Percentiles rank a stretch among this genome's conserved stretches.
Conservation (phyloP, 2,797 vertebrate genomes). For the Choloepus didactylus region DNA sequence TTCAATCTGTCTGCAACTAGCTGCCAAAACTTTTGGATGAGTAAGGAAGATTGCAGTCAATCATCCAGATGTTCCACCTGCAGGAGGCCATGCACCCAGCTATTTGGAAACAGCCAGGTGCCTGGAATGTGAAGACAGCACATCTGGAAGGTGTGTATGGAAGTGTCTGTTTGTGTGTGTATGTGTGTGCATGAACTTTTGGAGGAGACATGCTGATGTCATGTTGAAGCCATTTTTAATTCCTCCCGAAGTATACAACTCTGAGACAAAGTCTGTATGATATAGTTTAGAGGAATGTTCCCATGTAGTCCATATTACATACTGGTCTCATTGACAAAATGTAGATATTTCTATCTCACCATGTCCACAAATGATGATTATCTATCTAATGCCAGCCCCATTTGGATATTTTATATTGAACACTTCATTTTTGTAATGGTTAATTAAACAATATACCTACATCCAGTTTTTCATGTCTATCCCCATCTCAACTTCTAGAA, state of each 20-base stretch:
- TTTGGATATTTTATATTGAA: background rate
- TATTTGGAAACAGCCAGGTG: constrained; percentile 65
- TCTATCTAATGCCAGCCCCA: background rate
- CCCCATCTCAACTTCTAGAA: background rate
- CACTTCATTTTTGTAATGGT: background rate
- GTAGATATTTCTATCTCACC: constrained; percentile 10
- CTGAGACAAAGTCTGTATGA: constrained; percentile 1
- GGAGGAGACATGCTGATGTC: background rate
- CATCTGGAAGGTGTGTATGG: constrained; percentile 60
- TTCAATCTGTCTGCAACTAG: constrained; percentile 76
- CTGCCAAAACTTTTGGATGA: constrained; percentile 78
- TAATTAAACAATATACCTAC: background rate
- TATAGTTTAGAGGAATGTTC: background rate
- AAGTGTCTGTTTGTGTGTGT: background rate
- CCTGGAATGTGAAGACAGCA: constrained; percentile 48
- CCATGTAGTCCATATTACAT: background rate
- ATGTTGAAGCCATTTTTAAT: constrained; percentile 51
- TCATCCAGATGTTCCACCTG: constrained; percentile 76
- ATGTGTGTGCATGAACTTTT: background rate
- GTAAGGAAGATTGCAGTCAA: constrained; percentile 63
- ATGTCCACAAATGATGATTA: background rate
- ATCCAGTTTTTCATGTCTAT: constrained; percentile 27
- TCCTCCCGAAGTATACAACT: background rate
- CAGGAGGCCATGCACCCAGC: constrained; percentile 62
- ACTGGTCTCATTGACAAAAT: background rate